These are phyloP conservation scores for Acrobasis suavella DNA, from an alignment of 2,888 invertebrate genomes.

Conservation along the genomic window DNA sequence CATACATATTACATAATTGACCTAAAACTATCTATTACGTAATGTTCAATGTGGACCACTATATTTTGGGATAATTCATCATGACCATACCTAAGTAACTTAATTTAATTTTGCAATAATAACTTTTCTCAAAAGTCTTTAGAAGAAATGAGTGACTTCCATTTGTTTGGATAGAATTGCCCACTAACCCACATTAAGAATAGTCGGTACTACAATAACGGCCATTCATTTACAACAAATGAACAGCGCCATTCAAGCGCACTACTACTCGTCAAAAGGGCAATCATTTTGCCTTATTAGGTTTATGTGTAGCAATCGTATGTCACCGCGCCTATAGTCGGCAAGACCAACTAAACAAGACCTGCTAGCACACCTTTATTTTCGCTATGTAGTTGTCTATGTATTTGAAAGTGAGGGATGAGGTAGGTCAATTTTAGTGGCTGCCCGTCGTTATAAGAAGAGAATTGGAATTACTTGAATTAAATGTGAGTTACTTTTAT, in stretches of 20 bases:
- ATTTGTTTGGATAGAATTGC: no score
- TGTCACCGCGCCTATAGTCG: conserved; percentile 35
- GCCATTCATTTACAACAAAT: conserved; percentile 14
- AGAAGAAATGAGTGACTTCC: no score
- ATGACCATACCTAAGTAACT: no score
- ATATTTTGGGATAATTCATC: no score
- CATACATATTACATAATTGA: no score
- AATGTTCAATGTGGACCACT: no score
- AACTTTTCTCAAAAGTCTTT: no score
- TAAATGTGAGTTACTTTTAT: neutral
- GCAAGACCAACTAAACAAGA: conserved; percentile 21
- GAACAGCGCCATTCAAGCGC: conserved; percentile 17
- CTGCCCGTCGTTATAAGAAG: conserved; percentile 9
- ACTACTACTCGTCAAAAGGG: conserved; percentile 32
- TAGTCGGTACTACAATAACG: conserved; percentile 10
- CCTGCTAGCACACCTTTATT: conserved; percentile 21
- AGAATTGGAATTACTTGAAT: neutral
- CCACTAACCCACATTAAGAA: neutral
- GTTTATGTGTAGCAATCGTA: conserved; percentile 32
- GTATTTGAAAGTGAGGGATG: conserved; percentile 2
- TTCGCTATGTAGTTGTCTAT: neutral
- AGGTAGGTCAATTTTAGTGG: conserved; percentile 33
- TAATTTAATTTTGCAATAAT: no score
- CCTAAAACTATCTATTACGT: no score
- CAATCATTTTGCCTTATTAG: conserved; percentile 40